Evolutionary conservation across 2,113 vertebrate genomes (phyloP).

Genomic region (Egretta garzetta): DNA sequence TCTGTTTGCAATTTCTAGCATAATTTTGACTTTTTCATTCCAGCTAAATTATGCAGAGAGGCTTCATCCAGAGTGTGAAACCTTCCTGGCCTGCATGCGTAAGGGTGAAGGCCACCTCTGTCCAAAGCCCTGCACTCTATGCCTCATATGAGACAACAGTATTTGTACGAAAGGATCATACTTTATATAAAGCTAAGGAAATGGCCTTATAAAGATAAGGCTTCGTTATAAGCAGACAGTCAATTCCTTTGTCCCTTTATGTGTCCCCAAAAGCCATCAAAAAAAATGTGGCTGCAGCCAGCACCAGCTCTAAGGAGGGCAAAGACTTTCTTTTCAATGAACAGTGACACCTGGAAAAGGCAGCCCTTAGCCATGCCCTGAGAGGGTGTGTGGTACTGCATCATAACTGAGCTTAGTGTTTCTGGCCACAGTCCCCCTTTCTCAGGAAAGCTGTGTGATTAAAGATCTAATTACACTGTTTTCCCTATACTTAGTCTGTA

Average conservation of each 20-base stretch:
- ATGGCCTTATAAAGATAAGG: neutral
- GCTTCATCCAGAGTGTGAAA: neutral
- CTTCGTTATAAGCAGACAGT: neutral
- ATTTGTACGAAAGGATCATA: neutral
- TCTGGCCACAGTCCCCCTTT: neutral
- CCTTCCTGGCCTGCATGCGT: accelerated
- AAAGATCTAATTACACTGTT: slow-evolving; percentile 16
- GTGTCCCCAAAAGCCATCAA: neutral
- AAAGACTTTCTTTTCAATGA: neutral
- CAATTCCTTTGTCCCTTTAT: neutral
- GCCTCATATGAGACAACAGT: neutral
- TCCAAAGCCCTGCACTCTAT: neutral
- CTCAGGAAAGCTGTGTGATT: neutral
- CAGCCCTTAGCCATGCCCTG: neutral
- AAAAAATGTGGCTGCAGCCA: neutral
- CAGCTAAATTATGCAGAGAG: neutral
- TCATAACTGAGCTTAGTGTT: neutral
- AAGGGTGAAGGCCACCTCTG: neutral
- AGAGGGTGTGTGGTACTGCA: neutral
- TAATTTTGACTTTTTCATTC: neutral
- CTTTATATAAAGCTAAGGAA: neutral
- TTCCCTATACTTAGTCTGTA: neutral
- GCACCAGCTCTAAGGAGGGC: neutral
- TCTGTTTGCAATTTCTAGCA: neutral
- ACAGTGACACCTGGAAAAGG: neutral